These are phyloP conservation scores for Gymnothorax javanicus DNA, from an alignment of 2,797 vertebrate genomes.

Conservation along the genomic window DNA sequence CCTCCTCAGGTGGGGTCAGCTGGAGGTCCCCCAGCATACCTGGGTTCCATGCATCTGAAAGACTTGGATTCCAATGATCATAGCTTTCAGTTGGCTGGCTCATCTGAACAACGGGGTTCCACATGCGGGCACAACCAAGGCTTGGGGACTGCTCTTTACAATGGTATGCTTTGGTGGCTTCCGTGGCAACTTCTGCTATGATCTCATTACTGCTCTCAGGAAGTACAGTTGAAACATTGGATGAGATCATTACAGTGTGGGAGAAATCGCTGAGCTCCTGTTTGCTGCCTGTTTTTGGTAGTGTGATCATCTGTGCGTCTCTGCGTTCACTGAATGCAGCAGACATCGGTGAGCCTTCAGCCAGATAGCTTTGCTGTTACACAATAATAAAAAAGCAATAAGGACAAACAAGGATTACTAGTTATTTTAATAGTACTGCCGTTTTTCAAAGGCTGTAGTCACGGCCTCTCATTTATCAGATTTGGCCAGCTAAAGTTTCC, in stretches of 20 bases:
- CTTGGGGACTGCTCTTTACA: conserved; percentile 14
- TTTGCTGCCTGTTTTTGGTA: no score
- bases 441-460: not conserved
- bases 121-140: conserved; percentile 49
- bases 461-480: not conserved
- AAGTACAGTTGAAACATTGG: not conserved
- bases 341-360: not conserved
- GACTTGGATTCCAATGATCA: conserved; percentile 58
- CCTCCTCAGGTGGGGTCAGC: conserved; percentile 66
- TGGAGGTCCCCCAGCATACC: conserved; percentile 60
- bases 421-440: not conserved
- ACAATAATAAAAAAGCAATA: not conserved
- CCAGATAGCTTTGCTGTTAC: not conserved
- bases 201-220: not conserved
- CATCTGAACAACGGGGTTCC: conserved; percentile 61
- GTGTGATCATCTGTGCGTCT: not conserved
- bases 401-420: not conserved
- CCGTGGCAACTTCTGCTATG: not conserved
- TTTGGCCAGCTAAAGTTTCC: not conserved
- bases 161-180: not conserved
- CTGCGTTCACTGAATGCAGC: not conserved
- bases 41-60: conserved; percentile 56
- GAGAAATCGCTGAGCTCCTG: not conserved
- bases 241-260: not conserved
- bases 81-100: conserved; percentile 57